Evolutionary conservation across 2,113 vertebrate genomes (phyloP), one percentile per base, ranked within the genome.

Genomic region (Trogon surrucura): DNA sequence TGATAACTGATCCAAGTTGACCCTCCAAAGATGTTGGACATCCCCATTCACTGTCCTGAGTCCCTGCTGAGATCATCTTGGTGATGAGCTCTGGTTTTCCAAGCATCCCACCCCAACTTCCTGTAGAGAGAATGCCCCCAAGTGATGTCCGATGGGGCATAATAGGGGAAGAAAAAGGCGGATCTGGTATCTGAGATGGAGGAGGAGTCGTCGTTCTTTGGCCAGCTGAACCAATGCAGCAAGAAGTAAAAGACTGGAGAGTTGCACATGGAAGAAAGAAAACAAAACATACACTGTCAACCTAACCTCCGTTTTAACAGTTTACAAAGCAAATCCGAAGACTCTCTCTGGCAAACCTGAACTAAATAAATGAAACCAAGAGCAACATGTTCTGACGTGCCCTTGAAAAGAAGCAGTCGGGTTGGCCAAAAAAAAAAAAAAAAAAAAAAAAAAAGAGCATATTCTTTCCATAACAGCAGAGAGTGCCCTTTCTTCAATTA

Each of bases 21-120:
- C 99, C 99, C 95, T 99, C 99, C 93, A 99, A 96, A 41, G 99
- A 99, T 23, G 99, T 99, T 34, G 99, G 99, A 92, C 99, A 99
- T 8, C 99, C 99, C 99, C 99, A 99, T 92, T 99, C 99, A 70
- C 99, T 99, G 97, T 99, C 99, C 94, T 99, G 99, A 26, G 99
- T 99, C 67, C 99, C 99, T 5, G 99, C 99, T 8, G 99, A 99
- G 97, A 99, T 99, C 88, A 99, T 97, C 93, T 99, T 99, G 20
- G 99, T 99, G 95, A 99, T 89, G 9, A 98, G 97, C 96, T 99
- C 99, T 4, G 98, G 97, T 91, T 99, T 99, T 48, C 98, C 98
- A 47, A 97, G 91, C 47, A 98, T 84, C 6, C 98, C 99, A 23
- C 98, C 98, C 99, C 99, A 99, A 71, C 95, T 96, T 75, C 98